Evolutionary conservation across 2,113 vertebrate genomes (phyloP), one percentile per base, ranked within the genome.

Genomic region (Emydocephalus ijimae): DNA sequence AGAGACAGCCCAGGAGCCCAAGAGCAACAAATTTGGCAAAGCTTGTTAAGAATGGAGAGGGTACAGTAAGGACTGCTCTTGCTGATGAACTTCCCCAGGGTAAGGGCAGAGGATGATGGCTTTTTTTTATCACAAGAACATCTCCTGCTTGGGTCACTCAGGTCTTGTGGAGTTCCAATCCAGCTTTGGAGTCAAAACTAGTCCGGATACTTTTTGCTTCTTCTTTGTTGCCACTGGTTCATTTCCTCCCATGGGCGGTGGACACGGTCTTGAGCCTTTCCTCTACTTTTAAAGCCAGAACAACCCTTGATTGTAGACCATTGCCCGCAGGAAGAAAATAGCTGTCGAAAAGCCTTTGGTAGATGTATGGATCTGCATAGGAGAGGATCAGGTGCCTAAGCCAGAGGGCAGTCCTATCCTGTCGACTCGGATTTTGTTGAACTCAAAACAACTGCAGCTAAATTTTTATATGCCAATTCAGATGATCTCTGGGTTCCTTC

Each of bases 91-190:
- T 39, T 20, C 69, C 15, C 5, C 69, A 81, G 18, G 69, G 2
- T 8, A n/a, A 81, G n/a, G 69, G 18, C n/a, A 39, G 69, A 81
- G 69, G 34, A 39, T 39, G 69, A 21, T 39, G 69, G 34, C 6
- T 6, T 97, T 98, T 97, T 98, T 98, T 89, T 99, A 98, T 96
- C 97, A 98, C 92, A 98, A 98, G 95, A 99, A 99, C 95, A 98
- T 99, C 96, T 99, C 98, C 91, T 98, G 98, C 3, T 98, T 98
- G 94, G 95, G 97, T 99, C 96, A 98, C 99, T 97, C 98, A 98
- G 96, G 97, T 99, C 95, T 96, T 99, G 99, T 94, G 98, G 23
- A 59, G 57, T 59, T 59, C 23, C 2, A 7, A 59, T 24, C 23
- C 21, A 59, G 7, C 23, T 59, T 59, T 1, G 55, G 98, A 98